Conservation (phyloP, 2,113 vertebrate species). For the Pandion haliaetus region DNA sequence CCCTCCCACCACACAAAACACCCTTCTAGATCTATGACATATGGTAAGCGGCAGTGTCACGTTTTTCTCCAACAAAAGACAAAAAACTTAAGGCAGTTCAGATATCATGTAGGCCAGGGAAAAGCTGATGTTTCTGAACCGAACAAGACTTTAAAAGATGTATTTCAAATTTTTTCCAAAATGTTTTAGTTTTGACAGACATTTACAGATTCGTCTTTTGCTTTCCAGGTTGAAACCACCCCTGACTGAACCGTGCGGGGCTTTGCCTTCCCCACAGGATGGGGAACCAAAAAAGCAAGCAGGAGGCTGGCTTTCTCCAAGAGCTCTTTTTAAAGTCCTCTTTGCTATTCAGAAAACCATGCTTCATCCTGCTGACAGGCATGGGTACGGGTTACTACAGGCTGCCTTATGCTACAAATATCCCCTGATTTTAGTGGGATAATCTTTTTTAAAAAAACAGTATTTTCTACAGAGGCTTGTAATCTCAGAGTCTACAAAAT, state of each 20-base stretch:
- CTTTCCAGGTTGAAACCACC: background rate
- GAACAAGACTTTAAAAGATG: background rate
- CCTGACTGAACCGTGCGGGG: background rate
- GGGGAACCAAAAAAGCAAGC: background rate
- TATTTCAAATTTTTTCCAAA: background rate
- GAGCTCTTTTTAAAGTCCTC: background rate
- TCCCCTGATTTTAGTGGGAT: background rate
- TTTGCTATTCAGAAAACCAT: background rate
- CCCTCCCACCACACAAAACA: background rate
- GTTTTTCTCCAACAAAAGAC: background rate
- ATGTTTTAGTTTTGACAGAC: background rate
- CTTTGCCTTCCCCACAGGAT: fast-evolving
- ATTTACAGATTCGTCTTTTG: background rate
- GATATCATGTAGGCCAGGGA: fast-evolving
- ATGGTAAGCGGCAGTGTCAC: background rate
- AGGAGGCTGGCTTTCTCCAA: background rate
- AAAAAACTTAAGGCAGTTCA: background rate
- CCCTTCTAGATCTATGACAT: background rate
- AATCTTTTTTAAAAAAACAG: background rate
- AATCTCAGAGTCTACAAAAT: background rate
- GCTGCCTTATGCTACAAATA: background rate
- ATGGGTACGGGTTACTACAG: background rate
- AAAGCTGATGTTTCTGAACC: background rate
- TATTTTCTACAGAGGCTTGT: background rate
- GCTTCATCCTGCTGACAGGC: background rate